Conservation (phyloP, 2,797 vertebrate species). For the Todus mexicanus region DNA sequence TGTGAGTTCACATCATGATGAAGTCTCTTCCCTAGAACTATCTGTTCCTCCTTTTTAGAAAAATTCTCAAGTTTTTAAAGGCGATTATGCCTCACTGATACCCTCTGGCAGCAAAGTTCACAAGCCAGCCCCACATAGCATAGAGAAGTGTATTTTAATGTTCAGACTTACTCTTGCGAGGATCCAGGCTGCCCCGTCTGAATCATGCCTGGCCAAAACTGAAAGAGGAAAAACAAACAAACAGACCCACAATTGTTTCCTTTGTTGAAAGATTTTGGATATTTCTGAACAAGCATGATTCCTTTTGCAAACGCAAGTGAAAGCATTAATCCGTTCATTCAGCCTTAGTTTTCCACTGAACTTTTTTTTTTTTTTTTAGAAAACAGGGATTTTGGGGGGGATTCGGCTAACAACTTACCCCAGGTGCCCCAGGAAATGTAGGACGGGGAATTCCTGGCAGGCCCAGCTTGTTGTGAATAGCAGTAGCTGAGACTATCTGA, state of each 20-base stretch:
- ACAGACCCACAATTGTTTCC: conserved; percentile 26
- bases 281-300: not conserved
- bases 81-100: not conserved
- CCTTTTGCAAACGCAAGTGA: conserved; percentile 6
- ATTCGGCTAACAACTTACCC: conserved; percentile 82
- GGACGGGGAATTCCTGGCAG: conserved; percentile 97
- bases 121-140: not conserved
- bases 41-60: not conserved
- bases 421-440: conserved; percentile 92
- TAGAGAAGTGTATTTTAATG: not conserved
- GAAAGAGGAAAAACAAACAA: conserved; percentile 70
- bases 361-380: not conserved
- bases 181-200: conserved; percentile 96
- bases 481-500: conserved; percentile 99
- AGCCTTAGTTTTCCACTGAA: not conserved
- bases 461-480: conserved; percentile 99
- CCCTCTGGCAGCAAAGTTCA: not conserved
- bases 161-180: conserved; percentile 95
- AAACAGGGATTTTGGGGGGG: not conserved
- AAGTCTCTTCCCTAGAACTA: not conserved
- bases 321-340: conserved; percentile 34
- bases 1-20: not conserved
- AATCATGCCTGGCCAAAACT: conserved; percentile 99
- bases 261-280: not conserved
- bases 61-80: not conserved